These are phyloP conservation scores for Melanostoma scalare DNA, from an alignment of 2,888 invertebrate genomes.

Conservation along the genomic window DNA sequence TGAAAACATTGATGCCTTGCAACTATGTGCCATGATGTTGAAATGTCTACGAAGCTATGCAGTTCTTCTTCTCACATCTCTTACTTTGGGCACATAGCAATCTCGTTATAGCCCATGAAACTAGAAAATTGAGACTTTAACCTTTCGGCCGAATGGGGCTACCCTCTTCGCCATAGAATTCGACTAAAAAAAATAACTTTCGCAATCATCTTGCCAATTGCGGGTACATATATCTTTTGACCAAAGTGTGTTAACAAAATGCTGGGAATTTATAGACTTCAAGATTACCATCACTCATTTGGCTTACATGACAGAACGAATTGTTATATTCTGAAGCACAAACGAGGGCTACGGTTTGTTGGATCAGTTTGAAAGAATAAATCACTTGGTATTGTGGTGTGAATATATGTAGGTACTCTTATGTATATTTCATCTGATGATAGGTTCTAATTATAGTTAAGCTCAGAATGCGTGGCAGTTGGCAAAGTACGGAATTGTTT, in stretches of 20 bases:
- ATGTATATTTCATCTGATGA: not conserved
- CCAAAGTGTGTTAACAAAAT: conserved; percentile 40
- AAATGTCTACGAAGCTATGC: not conserved
- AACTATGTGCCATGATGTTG: conserved; percentile 54
- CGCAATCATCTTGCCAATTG: conserved; percentile 49
- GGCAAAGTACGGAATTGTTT: conserved; percentile 42
- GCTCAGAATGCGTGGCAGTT: conserved; percentile 51
- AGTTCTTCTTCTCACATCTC: no score
- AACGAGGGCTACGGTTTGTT: not conserved
- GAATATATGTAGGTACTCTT: no score
- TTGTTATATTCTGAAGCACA: conserved; percentile 21
- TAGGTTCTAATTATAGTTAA: conserved; percentile 8
- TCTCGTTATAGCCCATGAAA: conserved; percentile 62
- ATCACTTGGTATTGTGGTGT: conserved; percentile 24
- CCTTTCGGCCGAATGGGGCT: conserved; percentile 52
- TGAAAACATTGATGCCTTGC: conserved; percentile 26
- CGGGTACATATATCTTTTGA: conserved; percentile 33
- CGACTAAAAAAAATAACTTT: conserved; percentile 44
- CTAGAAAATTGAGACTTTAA: conserved; percentile 71
- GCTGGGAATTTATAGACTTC: conserved; percentile 28
- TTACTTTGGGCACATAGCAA: conserved; percentile 45
- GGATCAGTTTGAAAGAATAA: conserved; percentile 17
- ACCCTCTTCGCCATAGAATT: conserved; percentile 25
- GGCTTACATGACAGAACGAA: conserved; percentile 40
- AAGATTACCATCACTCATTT: conserved; percentile 35